phyloP scores from a whole-genome alignment of 2,888 invertebrate genomes.

The Dascillus cervinus region DNA sequence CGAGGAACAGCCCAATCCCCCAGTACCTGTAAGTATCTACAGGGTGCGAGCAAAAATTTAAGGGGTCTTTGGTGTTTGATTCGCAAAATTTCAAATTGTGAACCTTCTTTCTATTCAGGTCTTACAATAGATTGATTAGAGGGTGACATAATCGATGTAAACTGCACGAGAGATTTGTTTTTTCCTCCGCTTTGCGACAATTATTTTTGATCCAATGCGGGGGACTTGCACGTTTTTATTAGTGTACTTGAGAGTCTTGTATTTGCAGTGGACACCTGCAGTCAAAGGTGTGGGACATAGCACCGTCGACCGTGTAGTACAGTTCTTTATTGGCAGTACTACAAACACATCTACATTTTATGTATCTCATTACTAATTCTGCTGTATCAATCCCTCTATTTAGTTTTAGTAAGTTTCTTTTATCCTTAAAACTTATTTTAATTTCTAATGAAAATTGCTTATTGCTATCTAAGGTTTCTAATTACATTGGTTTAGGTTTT shows the following conservation, averaged over 20 bases:
- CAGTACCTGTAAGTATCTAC: slow-evolving; percentile 9
- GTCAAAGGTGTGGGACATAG: slow-evolving; percentile 31
- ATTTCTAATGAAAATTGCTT: no score
- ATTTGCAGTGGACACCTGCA: slow-evolving; percentile 56
- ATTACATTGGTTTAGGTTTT: no score
- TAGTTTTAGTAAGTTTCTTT: slow-evolving; percentile 32
- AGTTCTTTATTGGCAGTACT: slow-evolving; percentile 55
- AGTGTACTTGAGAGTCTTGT: slow-evolving; percentile 37
- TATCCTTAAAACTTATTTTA: no score
- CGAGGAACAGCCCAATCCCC: slow-evolving; percentile 49
- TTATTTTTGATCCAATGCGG: neutral
- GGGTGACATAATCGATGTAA: no score
- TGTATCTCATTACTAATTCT: slow-evolving; percentile 44
- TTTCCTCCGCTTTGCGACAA: no score
- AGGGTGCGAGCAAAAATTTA: no score
- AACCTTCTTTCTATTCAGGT: no score
- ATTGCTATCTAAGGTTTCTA: no score
- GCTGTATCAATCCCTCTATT: slow-evolving; percentile 40
- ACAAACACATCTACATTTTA: slow-evolving; percentile 58
- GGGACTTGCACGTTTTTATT: slow-evolving; percentile 8
- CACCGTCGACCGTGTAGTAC: slow-evolving; percentile 46
- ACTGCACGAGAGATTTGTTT: no score
- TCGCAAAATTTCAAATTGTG: no score
- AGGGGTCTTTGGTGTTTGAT: no score
- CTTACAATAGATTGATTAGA: no score